phyloP scores from a whole-genome alignment of 2,113 vertebrate genomes.

The Fregata magnificens region DNA sequence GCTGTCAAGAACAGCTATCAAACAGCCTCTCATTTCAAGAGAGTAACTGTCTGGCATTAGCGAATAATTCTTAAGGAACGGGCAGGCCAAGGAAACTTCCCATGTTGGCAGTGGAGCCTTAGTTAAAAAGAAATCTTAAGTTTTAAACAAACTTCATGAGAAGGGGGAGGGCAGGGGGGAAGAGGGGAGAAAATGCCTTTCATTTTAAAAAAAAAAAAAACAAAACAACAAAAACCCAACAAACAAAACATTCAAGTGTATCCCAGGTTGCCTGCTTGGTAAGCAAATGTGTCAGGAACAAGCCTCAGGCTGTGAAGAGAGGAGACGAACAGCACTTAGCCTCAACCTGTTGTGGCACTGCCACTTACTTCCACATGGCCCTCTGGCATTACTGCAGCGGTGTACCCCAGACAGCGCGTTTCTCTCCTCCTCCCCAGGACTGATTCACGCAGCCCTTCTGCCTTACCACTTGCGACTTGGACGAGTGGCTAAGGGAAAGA shows the following conservation, averaged over 20 bases:
- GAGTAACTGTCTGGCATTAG: neutral
- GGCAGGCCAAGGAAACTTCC: neutral
- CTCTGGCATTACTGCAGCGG: neutral
- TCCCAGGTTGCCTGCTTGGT: neutral
- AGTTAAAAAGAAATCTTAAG: neutral
- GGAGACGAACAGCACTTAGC: neutral
- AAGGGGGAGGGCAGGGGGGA: fast-evolving
- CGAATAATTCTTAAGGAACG: neutral
- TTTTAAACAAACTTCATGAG: neutral
- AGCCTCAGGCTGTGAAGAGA: neutral
- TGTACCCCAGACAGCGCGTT: fast-evolving
- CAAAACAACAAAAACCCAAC: no score
- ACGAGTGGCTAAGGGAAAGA: neutral
- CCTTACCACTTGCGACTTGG: neutral
- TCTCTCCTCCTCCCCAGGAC: no score
- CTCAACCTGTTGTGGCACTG: neutral
- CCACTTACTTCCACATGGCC: neutral
- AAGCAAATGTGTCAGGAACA: neutral
- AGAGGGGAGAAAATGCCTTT: neutral
- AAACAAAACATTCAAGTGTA: neutral
- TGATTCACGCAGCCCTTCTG: neutral
- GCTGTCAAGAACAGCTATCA: neutral
- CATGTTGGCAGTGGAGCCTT: neutral
- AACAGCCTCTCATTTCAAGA: neutral
- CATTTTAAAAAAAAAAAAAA: no score